Evolutionary conservation across 2,797 vertebrate species (phyloP), one percentile per base, ranked within the genome.

Genomic region (Poecile montanus): DNA sequence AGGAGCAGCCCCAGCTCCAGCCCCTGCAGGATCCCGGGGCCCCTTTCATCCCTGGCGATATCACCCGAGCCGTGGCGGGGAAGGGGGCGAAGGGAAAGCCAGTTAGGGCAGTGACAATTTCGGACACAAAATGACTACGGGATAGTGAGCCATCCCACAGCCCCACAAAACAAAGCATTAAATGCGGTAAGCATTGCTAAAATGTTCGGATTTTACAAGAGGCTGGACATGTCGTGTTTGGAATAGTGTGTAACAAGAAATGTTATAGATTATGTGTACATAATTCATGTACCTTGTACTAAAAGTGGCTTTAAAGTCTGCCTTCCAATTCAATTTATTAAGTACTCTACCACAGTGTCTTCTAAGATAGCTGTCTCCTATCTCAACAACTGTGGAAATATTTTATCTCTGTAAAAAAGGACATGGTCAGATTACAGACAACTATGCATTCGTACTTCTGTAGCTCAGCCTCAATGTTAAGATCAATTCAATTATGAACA

Each of bases 1-100:
- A 26, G 26, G 26, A 36, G 26, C 32, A 61, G 32, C 6, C 21
- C 15, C 13, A 19, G 38, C 78, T 60, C 47, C 26, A 60, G 7
- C 1, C 21, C 26, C 13, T 36, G 17, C 56, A 36, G 56, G 17
- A 21, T 17, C 45, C 30, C 3, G 1, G 30, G 13, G 1, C 13
- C 36, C 17, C 20, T 25, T 42, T 30, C 45, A 16, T 4, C 10
- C 45, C 25, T 14, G 2, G 6, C 2, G 3, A 18, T 7, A 40
- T 34, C 5, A 16, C 13, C 36, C 2, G 8, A 60, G 65, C 45
- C 5, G 0, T 11, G 25, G 25, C 1, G 2, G 6, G 23, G 19
- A 27, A 47, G 9, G 17, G 40, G 16, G 4, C 0, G 2, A 38
- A 11, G 9, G 5, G 34, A 13, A 79, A 66, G 27, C 22, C 7